Evolutionary conservation across 2,797 vertebrate genomes (phyloP).

Genomic region (Darevskia mixta): DNA sequence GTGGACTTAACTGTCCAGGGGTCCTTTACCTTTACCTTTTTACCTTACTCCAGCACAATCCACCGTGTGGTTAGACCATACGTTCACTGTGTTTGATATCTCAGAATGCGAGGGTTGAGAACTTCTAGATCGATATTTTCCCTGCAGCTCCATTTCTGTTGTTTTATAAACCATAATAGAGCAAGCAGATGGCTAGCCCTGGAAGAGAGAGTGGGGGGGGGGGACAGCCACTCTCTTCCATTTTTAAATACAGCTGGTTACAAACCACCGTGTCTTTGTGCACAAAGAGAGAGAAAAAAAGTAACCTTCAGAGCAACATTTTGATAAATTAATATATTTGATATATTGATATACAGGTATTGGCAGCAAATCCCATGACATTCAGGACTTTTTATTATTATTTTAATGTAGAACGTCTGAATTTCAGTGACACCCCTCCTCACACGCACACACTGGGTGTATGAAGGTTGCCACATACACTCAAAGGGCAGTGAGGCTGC

Average conservation of each 20-base stretch:
- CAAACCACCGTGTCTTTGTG: background rate
- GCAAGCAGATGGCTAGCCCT: background rate
- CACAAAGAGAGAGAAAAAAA: background rate
- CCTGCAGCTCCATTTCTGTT: background rate
- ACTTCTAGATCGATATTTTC: background rate
- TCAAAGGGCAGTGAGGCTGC: too few relatives aligned
- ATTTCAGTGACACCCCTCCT: background rate
- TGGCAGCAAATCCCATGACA: background rate
- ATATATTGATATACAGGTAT: background rate
- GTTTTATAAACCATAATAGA: background rate
- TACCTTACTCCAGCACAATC: background rate
- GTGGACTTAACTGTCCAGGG: too few relatives aligned
- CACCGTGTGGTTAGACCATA: background rate
- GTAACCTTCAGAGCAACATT: background rate
- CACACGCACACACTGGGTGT: too few relatives aligned
- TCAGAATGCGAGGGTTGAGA: background rate
- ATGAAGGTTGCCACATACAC: too few relatives aligned
- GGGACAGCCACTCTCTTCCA: background rate
- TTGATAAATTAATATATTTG: background rate
- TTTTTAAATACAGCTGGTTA: slow-evolving; percentile 5
- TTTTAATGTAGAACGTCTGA: background rate
- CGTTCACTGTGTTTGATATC: background rate
- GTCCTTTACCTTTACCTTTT: too few relatives aligned
- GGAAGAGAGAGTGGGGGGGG: background rate
- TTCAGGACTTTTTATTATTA: background rate